These are phyloP conservation scores for Brenthis daphne DNA, from an alignment of 2,888 invertebrate genomes.

Conservation along the genomic window DNA sequence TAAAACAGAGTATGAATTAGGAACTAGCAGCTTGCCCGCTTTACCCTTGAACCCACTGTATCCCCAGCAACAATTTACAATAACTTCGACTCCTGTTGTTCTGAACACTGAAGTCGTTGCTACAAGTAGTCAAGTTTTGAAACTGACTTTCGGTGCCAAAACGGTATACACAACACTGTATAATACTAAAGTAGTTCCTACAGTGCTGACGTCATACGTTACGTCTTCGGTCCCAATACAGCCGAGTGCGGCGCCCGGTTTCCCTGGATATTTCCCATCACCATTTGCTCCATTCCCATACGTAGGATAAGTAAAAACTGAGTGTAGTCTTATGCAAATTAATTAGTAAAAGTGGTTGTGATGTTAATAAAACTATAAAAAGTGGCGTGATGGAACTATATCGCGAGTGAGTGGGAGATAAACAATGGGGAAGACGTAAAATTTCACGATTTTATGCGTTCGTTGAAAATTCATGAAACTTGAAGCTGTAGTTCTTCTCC, in stretches of 20 bases:
- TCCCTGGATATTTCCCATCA: slow-evolving; percentile 89
- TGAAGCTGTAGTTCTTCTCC: slow-evolving; percentile 59
- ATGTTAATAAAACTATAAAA: slow-evolving; percentile 50
- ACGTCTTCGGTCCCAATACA: slow-evolving; percentile 90
- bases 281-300: slow-evolving; percentile 89
- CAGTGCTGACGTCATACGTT: slow-evolving; percentile 90
- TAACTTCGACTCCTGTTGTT: slow-evolving; percentile 91
- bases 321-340: slow-evolving; percentile 24
- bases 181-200: slow-evolving; percentile 91
- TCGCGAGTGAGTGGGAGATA: slow-evolving; percentile 58
- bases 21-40: slow-evolving; percentile 86
- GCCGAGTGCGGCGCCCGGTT: slow-evolving; percentile 82
- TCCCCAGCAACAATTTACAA: slow-evolving; percentile 86
- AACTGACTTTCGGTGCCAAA: slow-evolving; percentile 94
- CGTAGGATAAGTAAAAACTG: slow-evolving; percentile 81
- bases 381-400: slow-evolving; percentile 69
- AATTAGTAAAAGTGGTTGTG: slow-evolving; percentile 54
- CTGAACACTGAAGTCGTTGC: slow-evolving; percentile 90
- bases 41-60: slow-evolving; percentile 80
- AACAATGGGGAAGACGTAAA: slow-evolving; percentile 61
- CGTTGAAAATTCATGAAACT: slow-evolving; percentile 58
- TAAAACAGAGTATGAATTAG: slow-evolving; percentile 89
- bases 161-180: slow-evolving; percentile 93
- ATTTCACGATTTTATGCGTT: slow-evolving; percentile 65
- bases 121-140: slow-evolving; percentile 91